Evolutionary conservation across 1,140 invertebrate genomes (phyloP).

Genomic region (Eulimnadia texana): DNA sequence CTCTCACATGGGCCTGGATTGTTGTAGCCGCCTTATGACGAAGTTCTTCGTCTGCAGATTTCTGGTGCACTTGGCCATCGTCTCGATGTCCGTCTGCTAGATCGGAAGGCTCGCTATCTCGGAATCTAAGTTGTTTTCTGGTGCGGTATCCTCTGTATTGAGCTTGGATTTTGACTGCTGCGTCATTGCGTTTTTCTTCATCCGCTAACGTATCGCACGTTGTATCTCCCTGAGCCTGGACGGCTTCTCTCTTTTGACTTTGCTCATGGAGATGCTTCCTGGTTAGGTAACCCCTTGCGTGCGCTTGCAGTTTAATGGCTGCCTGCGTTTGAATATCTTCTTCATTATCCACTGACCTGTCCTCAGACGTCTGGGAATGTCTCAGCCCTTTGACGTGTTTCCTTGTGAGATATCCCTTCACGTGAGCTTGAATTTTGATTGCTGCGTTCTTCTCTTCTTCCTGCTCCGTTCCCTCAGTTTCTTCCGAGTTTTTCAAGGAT

Average conservation of each 20-base stretch:
- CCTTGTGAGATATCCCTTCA: not conserved
- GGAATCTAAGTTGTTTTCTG: not conserved
- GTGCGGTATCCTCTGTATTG: not conserved
- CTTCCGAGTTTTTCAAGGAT: too few relatives aligned
- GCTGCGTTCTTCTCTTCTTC: not conserved
- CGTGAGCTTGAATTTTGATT: not conserved
- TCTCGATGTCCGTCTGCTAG: not conserved
- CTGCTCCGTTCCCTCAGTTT: not conserved
- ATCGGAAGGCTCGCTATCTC: not conserved
- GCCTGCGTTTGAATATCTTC: not conserved
- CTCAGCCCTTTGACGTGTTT: not conserved
- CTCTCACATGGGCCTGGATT: slow-evolving; percentile 53
- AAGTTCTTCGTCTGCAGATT: not conserved
- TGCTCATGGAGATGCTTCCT: not conserved
- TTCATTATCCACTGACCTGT: not conserved
- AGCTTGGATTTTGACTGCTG: not conserved
- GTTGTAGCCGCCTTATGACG: slow-evolving; percentile 9
- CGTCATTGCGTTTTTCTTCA: not conserved
- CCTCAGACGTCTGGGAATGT: not conserved
- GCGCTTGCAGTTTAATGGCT: not conserved
- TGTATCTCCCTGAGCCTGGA: not conserved
- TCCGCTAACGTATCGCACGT: not conserved
- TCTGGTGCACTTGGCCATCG: not conserved
- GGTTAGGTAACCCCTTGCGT: not conserved
- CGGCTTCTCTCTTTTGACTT: not conserved